Conservation (phyloP, 1,140 invertebrate genomes). For the Colletes latitarsis region DNA sequence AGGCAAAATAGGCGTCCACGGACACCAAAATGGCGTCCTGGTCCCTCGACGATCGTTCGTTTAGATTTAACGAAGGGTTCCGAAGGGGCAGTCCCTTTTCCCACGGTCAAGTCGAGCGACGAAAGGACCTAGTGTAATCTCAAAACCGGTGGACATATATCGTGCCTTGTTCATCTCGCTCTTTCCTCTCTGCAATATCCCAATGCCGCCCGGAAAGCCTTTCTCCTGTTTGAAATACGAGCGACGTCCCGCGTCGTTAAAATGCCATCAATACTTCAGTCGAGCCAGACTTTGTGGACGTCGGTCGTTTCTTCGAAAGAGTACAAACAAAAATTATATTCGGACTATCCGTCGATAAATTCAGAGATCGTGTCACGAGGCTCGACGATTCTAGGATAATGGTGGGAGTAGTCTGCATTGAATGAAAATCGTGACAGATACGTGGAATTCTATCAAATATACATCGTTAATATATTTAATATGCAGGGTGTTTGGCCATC, state of each 20-base stretch:
- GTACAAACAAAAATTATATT: conserved; percentile 3
- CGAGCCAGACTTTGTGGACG: not conserved
- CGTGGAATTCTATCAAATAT: no score
- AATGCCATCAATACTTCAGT: conserved; percentile 49
- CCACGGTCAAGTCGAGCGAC: conserved; percentile 3
- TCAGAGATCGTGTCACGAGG: not conserved
- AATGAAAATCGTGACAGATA: no score
- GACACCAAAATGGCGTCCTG: not conserved
- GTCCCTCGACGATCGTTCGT: conserved; percentile 1
- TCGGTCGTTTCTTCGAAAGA: not conserved
- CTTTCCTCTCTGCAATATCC: conserved; percentile 28
- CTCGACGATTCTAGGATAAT: not conserved
- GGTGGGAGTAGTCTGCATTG: no score
- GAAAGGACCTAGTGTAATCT: conserved; percentile 27
- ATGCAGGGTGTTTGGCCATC: no score
- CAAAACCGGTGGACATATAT: conserved; percentile 20
- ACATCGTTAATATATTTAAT: no score
- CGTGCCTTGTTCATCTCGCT: conserved; percentile 12
- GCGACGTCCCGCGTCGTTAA: conserved; percentile 39
- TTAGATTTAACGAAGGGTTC: conserved; percentile 22
- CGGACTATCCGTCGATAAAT: not conserved
- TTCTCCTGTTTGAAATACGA: conserved; percentile 45
- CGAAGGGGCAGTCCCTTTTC: not conserved
- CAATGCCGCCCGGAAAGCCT: conserved; percentile 11
- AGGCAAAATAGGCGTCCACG: not conserved